Conservation (phyloP, 2,797 vertebrate genomes). For the Typhlichthys subterraneus region DNA sequence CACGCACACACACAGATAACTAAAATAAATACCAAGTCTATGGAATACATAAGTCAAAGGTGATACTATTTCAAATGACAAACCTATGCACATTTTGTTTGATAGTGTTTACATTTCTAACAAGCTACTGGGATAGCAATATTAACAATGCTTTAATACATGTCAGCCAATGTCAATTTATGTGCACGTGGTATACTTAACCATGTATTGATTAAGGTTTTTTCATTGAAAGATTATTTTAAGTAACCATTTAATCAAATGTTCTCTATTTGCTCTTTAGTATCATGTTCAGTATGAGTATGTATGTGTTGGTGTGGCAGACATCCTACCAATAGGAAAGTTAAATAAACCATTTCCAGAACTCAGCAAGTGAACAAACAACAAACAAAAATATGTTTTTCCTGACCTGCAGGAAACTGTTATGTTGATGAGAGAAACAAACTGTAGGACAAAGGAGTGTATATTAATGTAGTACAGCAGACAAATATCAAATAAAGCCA, state of each 20-base stretch:
- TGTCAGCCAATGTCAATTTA: too few relatives aligned
- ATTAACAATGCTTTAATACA: conserved; percentile 27
- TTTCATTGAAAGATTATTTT: too few relatives aligned
- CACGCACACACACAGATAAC: conserved; percentile 12
- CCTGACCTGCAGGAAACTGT: conserved; percentile 68
- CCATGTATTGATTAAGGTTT: too few relatives aligned
- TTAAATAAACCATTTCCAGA: conserved; percentile 46
- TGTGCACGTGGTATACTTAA: too few relatives aligned
- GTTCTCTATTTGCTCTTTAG: too few relatives aligned
- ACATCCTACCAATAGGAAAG: conserved; percentile 9
- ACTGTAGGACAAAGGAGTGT: neutral
- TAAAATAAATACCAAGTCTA: conserved; percentile 8
- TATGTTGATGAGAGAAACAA: conserved; percentile 3
- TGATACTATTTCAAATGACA: conserved; percentile 3
- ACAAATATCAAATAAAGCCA: neutral
- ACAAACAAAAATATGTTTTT: conserved; percentile 29
- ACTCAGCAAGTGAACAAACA: conserved; percentile 30
- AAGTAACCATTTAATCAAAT: too few relatives aligned
- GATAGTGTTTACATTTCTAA: conserved; percentile 12
- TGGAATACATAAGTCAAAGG: conserved; percentile 5
- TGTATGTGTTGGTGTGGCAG: too few relatives aligned
- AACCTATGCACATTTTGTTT: conserved; percentile 9
- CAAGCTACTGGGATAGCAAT: conserved; percentile 25
- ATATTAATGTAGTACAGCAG: conserved; percentile 1
- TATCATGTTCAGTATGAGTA: too few relatives aligned